Evolutionary conservation across 2,888 invertebrate species (phyloP).

Genomic region (Uloborus plumipes): DNA sequence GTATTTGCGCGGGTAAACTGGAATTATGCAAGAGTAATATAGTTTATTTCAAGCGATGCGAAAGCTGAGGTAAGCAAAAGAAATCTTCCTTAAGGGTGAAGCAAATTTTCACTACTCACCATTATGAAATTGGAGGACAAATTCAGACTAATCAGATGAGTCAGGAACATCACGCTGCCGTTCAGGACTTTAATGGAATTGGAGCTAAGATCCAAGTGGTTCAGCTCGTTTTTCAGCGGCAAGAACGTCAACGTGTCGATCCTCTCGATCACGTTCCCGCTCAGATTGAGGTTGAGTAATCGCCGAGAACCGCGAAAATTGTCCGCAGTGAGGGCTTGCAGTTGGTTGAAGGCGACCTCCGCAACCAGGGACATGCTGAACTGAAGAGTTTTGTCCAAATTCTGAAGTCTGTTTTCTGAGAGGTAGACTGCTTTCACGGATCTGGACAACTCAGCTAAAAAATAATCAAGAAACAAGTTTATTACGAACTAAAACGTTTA

Average conservation of each 20-base stretch:
- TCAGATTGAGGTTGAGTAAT: conserved; percentile 7
- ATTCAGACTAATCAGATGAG: conserved; percentile 29
- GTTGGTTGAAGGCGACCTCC: conserved; percentile 22
- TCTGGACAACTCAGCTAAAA: conserved; percentile 31
- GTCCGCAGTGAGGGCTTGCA: background rate
- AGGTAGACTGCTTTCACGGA: conserved; percentile 34
- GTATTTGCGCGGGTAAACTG: too few relatives aligned
- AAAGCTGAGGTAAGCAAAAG: too few relatives aligned
- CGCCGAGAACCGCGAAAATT: conserved; percentile 24
- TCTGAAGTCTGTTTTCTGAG: conserved; percentile 22
- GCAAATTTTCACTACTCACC: conserved; percentile 10
- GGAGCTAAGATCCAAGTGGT: conserved; percentile 37
- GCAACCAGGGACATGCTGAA: conserved; percentile 30
- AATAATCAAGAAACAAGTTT: background rate
- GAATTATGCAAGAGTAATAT: too few relatives aligned
- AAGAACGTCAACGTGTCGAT: conserved; percentile 24
- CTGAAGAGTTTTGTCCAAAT: conserved; percentile 13
- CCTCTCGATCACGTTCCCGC: conserved; percentile 20
- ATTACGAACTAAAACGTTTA: too few relatives aligned
- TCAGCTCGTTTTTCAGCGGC: conserved; percentile 19
- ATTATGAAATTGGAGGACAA: conserved; percentile 27
- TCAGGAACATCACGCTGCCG: conserved; percentile 31
- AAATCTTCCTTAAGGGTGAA: too few relatives aligned
- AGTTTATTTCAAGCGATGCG: too few relatives aligned
- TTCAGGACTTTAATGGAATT: conserved; percentile 24